Evolutionary conservation across 2,113 vertebrate species (phyloP), one percentile per base, ranked within the genome.

Genomic region (Scomber scombrus): DNA sequence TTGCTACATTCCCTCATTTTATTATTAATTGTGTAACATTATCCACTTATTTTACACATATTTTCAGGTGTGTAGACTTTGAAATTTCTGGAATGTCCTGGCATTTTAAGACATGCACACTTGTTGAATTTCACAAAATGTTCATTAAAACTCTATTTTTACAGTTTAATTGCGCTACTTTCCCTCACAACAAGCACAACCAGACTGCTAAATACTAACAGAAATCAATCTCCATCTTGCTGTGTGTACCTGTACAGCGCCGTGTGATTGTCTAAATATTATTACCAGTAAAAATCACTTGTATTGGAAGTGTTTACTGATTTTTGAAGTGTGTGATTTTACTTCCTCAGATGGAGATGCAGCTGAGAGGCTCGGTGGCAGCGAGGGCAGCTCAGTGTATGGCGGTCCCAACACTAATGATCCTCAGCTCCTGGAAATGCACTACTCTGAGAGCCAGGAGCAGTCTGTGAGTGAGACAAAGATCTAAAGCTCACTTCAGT

Each of bases 301-400:
- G 11, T 54, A 29, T 63, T 72, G 52, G 26, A 31, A 7, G 4
- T 15, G 49, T n/a, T 43, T 5, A 45, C 14, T 31, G 15, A 26
- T n/a, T 47, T n/a, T 47, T 0, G 12, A 29, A 43, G n/a, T 70
- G 12, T 19, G 11, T 47, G 18, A 49, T 81, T 69, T 13, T 0
- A 15, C 66, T 29, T 85, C 55, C 43, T 75, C 86, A 97, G 97
- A 80, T 70, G 94, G 84, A 47, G 89, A 93, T 58, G 89, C 81
- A 46, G 88, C 78, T 73, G 94, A 94, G 60, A 88, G 74, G 29
- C 51, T 43, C 15, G 73, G 19, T 12, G 47, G 74, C 50, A 57
- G 15, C 2, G 91, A 95, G 18, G 87, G 75, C 49, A 56, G 68
- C 1, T 75, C 60, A 10, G 77, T 43, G 43, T 93, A 96, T 45